Conservation (phyloP, 2,888 invertebrate species). For the Harmothoe impar region DNA sequence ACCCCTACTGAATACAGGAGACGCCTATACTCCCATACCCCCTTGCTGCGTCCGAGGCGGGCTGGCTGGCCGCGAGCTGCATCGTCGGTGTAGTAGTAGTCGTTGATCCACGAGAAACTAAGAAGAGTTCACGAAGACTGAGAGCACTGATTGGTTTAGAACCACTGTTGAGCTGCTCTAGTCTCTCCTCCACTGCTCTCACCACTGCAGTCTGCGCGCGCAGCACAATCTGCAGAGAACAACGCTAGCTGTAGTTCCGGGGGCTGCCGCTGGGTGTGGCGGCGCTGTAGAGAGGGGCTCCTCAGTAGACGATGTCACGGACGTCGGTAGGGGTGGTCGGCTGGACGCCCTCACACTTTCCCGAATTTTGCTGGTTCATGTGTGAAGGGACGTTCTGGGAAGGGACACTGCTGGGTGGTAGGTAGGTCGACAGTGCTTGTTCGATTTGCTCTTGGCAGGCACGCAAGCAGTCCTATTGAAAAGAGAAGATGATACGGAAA, state of each 20-base stretch:
- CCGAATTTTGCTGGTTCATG: constrained; percentile 66
- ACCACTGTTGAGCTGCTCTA: neutral
- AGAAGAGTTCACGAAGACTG: too few relatives aligned
- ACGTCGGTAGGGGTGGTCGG: constrained; percentile 93
- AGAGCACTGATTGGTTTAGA: neutral
- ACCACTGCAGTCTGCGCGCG: too few relatives aligned
- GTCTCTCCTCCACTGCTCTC: neutral
- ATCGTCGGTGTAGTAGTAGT: neutral
- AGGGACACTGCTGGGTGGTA: constrained; percentile 70
- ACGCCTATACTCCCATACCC: neutral
- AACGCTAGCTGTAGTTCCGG: neutral
- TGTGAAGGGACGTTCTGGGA: neutral
- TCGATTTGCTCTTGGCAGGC: constrained; percentile 82
- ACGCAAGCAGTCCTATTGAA: constrained; percentile 80
- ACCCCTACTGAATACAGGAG: neutral
- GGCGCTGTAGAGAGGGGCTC: neutral
- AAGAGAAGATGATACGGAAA: neutral
- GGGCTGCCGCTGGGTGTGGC: neutral
- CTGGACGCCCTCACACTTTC: constrained; percentile 67
- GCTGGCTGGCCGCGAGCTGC: neutral
- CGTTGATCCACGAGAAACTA: neutral
- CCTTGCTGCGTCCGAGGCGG: neutral
- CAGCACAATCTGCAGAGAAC: neutral
- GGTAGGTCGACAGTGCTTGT: constrained; percentile 78
- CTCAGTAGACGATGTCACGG: constrained; percentile 91